Percentiles rank a stretch among this genome's conserved stretches.
Conservation (phyloP, 2,888 invertebrate genomes). For the Megalurothrips usitatus region DNA sequence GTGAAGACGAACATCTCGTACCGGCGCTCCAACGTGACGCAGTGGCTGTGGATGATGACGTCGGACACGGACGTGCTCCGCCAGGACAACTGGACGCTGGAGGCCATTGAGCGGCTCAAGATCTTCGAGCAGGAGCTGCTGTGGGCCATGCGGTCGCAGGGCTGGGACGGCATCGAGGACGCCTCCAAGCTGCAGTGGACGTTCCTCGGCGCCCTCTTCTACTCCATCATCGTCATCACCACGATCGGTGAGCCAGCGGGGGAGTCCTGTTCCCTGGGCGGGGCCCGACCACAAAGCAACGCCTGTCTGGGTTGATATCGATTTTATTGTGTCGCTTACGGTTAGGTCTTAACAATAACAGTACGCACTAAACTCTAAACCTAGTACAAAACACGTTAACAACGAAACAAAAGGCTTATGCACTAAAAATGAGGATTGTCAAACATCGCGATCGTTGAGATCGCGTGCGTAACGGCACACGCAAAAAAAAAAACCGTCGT, state of each 20-base stretch:
- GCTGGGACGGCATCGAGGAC: constrained; percentile 78
- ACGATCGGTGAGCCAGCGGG: constrained; percentile 74
- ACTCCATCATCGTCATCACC: constrained; percentile 93
- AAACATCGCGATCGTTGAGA: too few relatives aligned
- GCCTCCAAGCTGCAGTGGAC: constrained; percentile 67
- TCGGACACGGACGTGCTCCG: constrained; percentile 58
- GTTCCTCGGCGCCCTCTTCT: constrained; percentile 83
- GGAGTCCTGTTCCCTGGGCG: too few relatives aligned
- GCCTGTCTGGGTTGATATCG: too few relatives aligned
- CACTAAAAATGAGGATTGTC: too few relatives aligned
- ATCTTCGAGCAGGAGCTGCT: constrained; percentile 68
- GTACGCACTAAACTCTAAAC: too few relatives aligned
- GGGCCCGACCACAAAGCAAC: too few relatives aligned
- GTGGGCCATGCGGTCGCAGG: constrained; percentile 78
- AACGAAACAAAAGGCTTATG: too few relatives aligned
- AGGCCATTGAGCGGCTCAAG: constrained; percentile 52
- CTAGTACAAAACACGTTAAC: too few relatives aligned
- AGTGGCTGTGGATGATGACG: constrained; percentile 73
- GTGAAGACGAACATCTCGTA: constrained; percentile 70
- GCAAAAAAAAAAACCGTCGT: too few relatives aligned
- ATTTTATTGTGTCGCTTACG: too few relatives aligned
- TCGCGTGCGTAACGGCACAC: too few relatives aligned
- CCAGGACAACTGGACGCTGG: constrained; percentile 74
- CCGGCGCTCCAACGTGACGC: constrained; percentile 69
- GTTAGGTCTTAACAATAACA: too few relatives aligned